A percentile compares a stretch with the other conserved stretches of the same genome.
These are phyloP conservation scores for Muschampia plurimacula DNA, from an alignment of 2,888 invertebrate genomes.

Conservation along the genomic window DNA sequence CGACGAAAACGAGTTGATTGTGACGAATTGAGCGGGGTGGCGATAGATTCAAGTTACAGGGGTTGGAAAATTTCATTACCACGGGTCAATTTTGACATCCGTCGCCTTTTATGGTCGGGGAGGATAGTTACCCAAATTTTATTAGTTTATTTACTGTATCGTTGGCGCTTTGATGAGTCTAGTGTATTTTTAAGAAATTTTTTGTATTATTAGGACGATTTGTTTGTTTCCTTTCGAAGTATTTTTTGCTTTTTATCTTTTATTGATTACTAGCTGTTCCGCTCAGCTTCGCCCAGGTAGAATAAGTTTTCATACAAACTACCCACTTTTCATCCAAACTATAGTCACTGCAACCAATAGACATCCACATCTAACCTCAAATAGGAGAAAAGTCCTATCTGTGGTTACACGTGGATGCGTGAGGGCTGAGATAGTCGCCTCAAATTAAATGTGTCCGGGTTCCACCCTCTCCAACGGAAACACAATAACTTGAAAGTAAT, in stretches of 20 bases:
- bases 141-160: slow-evolving; percentile 27
- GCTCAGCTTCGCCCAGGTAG: too few species aligned
- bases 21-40: slow-evolving; percentile 11
- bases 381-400: too few species aligned
- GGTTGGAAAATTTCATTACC: slow-evolving; percentile 61
- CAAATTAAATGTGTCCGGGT: too few species aligned
- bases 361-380: too few species aligned
- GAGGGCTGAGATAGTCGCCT: too few species aligned
- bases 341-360: too few species aligned
- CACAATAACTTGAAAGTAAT: background rate
- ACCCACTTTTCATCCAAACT: too few species aligned
- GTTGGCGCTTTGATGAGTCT: slow-evolving; percentile 1
- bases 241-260: background rate
- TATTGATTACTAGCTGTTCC: too few species aligned
- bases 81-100: slow-evolving; percentile 61
- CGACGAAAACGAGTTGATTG: slow-evolving; percentile 18
- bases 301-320: too few species aligned
- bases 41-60: slow-evolving; percentile 39
- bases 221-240: background rate
- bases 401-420: too few species aligned
- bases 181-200: slow-evolving; percentile 8
- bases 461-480: too few species aligned
- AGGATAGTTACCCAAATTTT: slow-evolving; percentile 48
- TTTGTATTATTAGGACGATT: slow-evolving; percentile 16
- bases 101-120: slow-evolving; percentile 51